Conservation (phyloP, 1,140 invertebrate genomes). For the Drosophila ambigua region DNA sequence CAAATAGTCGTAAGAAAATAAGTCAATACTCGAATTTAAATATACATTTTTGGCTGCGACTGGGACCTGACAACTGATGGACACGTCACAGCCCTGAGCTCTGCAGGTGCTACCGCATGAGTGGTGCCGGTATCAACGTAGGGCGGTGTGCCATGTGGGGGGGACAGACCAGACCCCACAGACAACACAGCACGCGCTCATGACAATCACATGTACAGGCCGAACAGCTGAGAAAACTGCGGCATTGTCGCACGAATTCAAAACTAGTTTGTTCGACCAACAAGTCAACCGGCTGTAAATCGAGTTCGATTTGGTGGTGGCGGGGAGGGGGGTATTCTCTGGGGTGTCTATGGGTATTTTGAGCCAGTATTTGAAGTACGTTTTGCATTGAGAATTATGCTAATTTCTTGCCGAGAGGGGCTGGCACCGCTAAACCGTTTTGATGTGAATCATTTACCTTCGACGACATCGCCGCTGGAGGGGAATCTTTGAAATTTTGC, state of each 20-base stretch:
- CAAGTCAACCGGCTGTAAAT: slow-evolving; percentile 32
- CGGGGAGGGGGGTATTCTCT: not conserved
- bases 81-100: not conserved
- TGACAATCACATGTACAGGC: slow-evolving; percentile 61
- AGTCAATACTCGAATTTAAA: slow-evolving; percentile 7
- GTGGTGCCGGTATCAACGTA: too few species aligned
- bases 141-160: too few species aligned
- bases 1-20: slow-evolving; percentile 11
- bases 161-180: too few species aligned
- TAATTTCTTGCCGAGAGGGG: slow-evolving; percentile 61
- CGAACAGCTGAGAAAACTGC: slow-evolving; percentile 14
- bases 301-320: not conserved
- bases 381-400: slow-evolving; percentile 70
- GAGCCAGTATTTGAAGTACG: slow-evolving; percentile 34
- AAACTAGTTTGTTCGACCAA: slow-evolving; percentile 54
- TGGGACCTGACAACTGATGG: too few species aligned
- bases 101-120: not conserved
- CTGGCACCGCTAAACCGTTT: slow-evolving; percentile 33
- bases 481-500: slow-evolving; percentile 54
- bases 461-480: slow-evolving; percentile 67
- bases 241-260: slow-evolving; percentile 30
- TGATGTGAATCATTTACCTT: slow-evolving; percentile 75
- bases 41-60: not conserved
- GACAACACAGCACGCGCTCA: slow-evolving; percentile 50
- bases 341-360: slow-evolving; percentile 34